Evolutionary conservation across 2,888 invertebrate genomes (phyloP).

Genomic region (Melieria omissa): DNA sequence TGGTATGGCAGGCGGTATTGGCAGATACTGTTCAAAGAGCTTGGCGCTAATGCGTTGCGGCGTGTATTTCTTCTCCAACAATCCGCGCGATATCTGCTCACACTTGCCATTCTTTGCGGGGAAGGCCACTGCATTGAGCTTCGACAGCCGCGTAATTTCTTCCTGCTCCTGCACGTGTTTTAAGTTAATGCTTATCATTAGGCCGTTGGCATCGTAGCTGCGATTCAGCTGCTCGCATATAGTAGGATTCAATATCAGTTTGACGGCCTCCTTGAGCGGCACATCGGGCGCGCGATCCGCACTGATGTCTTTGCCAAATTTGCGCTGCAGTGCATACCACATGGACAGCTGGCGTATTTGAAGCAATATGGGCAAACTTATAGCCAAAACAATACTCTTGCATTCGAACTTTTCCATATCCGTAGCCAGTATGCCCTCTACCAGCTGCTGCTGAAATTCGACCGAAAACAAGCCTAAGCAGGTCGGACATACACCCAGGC

Average conservation of each 20-base stretch:
- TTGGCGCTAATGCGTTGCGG: slow-evolving; percentile 68
- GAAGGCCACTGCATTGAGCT: slow-evolving; percentile 54
- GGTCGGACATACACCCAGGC: slow-evolving; percentile 72
- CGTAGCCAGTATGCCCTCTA: slow-evolving; percentile 70
- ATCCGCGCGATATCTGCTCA: slow-evolving; percentile 73
- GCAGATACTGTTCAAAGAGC: slow-evolving; percentile 68
- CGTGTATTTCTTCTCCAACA: slow-evolving; percentile 71
- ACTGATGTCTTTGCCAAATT: slow-evolving; percentile 69
- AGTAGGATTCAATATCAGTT: slow-evolving; percentile 74
- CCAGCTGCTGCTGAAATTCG: slow-evolving; percentile 68
- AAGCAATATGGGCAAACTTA: slow-evolving; percentile 77
- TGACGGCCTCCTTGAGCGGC: slow-evolving; percentile 83
- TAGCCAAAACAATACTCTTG: slow-evolving; percentile 74
- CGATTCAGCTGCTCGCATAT: slow-evolving; percentile 71
- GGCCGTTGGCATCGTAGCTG: slow-evolving; percentile 70
- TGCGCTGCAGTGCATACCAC: slow-evolving; percentile 70
- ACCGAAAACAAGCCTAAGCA: slow-evolving; percentile 81
- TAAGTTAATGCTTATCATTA: slow-evolving; percentile 66
- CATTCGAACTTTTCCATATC: slow-evolving; percentile 73
- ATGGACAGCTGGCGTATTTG: slow-evolving; percentile 76
- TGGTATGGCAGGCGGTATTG: slow-evolving; percentile 70
- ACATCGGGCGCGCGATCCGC: slow-evolving; percentile 64
- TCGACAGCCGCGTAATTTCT: slow-evolving; percentile 70
- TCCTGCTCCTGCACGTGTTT: slow-evolving; percentile 69
- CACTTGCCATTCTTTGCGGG: slow-evolving; percentile 52